Evolutionary conservation across 2,888 invertebrate species (phyloP).

Genomic region (Gryllus longicercus): DNA sequence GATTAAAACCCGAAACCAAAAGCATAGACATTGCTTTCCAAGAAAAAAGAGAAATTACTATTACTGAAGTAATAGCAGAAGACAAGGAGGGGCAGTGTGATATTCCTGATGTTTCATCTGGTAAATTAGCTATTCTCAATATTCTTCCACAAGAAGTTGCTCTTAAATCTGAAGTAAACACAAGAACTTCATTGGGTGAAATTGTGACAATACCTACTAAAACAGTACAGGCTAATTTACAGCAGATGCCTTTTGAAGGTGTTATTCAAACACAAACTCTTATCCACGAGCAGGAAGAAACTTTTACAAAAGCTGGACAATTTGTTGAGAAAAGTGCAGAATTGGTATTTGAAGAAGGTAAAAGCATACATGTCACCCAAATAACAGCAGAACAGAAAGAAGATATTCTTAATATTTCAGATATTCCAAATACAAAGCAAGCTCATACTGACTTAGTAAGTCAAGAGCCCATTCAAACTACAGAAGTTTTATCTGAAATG

Average conservation of each 20-base stretch:
- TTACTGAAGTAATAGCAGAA: conserved; percentile 49
- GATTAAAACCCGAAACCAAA: conserved; percentile 46
- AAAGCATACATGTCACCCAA: conserved; percentile 47
- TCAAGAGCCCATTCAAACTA: conserved; percentile 41
- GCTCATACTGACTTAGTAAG: conserved; percentile 40
- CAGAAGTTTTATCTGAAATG: conserved; percentile 39
- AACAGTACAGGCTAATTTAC: conserved; percentile 42
- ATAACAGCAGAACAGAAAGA: conserved; percentile 51
- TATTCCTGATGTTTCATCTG: conserved; percentile 42
- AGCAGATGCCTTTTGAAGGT: conserved; percentile 49
- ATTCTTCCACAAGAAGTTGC: conserved; percentile 48
- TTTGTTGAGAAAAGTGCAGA: conserved; percentile 46
- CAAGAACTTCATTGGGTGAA: conserved; percentile 39
- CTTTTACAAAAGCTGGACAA: conserved; percentile 42
- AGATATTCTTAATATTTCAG: conserved; percentile 44
- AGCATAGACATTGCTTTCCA: conserved; percentile 42
- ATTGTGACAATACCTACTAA: conserved; percentile 42
- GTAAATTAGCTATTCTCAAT: conserved; percentile 45
- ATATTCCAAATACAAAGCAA: conserved; percentile 38
- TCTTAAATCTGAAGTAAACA: conserved; percentile 45
- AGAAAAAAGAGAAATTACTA: conserved; percentile 43
- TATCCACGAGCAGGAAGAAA: conserved; percentile 50
- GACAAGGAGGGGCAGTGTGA: conserved; percentile 46
- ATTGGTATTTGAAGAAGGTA: conserved; percentile 47
- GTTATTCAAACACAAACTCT: conserved; percentile 47